Evolutionary conservation across 2,888 invertebrate genomes (phyloP).

Genomic region (Stratiomys singularior): DNA sequence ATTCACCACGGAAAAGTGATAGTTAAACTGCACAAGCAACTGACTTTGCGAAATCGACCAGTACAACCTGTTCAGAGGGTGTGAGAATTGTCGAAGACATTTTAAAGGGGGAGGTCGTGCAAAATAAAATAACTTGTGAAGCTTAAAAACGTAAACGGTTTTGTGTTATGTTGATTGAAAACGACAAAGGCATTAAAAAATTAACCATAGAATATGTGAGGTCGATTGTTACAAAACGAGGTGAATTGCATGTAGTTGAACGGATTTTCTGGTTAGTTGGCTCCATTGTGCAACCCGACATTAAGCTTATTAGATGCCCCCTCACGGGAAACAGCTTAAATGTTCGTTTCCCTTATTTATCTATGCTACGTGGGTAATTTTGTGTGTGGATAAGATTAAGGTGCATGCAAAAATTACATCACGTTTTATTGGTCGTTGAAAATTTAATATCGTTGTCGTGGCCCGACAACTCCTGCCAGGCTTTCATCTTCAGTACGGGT

Average conservation of each 20-base stretch:
- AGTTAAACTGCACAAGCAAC: neutral
- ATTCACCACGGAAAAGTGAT: no score
- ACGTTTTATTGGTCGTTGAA: no score
- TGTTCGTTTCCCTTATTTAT: neutral
- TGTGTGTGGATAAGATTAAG: neutral
- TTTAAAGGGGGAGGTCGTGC: neutral
- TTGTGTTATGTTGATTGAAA: slow-evolving; percentile 48
- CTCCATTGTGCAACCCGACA: slow-evolving; percentile 45
- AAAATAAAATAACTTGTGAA: slow-evolving; percentile 5
- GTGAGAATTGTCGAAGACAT: neutral
- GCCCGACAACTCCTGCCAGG: no score
- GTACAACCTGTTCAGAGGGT: neutral
- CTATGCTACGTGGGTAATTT: neutral
- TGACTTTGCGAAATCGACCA: neutral
- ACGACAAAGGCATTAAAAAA: slow-evolving; percentile 48
- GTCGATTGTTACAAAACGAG: slow-evolving; percentile 52
- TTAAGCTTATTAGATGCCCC: slow-evolving; percentile 38
- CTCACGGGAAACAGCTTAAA: neutral
- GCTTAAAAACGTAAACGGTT: slow-evolving; percentile 48
- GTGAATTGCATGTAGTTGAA: slow-evolving; percentile 51
- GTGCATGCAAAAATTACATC: no score
- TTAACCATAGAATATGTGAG: slow-evolving; percentile 47
- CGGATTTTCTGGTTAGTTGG: slow-evolving; percentile 52
- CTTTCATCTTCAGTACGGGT: no score
- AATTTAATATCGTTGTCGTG: no score